These are phyloP conservation scores for Bettongia penicillata DNA, from an alignment of 2,113 vertebrate species.

Conservation along the genomic window DNA sequence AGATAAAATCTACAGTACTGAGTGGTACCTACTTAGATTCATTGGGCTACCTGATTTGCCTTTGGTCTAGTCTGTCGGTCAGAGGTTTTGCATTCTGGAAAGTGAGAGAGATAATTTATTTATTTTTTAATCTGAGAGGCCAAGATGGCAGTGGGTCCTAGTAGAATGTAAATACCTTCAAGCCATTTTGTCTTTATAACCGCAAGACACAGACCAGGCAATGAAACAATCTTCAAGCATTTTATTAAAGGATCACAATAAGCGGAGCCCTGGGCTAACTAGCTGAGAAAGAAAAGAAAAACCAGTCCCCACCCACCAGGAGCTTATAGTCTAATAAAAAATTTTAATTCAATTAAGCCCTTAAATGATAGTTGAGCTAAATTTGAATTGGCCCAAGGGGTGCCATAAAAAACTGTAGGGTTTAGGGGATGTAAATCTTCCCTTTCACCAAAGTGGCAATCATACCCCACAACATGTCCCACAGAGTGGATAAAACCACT, in stretches of 20 bases:
- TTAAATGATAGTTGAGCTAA: neutral
- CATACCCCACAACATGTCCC: neutral
- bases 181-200: neutral
- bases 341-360: neutral
- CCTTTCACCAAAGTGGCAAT: neutral
- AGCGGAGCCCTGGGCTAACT: neutral
- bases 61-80: neutral
- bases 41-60: neutral
- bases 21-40: too few relatives aligned
- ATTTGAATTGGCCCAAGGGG: neutral
- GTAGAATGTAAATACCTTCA: neutral
- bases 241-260: neutral
- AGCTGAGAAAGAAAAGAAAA: neutral
- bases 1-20: neutral
- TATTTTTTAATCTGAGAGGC: neutral
- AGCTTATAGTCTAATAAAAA: neutral
- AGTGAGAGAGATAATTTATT: too few relatives aligned
- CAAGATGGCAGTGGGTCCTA: neutral
- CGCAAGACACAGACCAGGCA: neutral
- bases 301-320: neutral
- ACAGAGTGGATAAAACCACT: neutral
- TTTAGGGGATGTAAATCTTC: neutral
- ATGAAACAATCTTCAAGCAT: neutral
- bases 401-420: neutral
- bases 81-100: too few relatives aligned